phyloP scores from a whole-genome alignment of 2,797 vertebrate genomes.

The Poliocrania exsul region DNA sequence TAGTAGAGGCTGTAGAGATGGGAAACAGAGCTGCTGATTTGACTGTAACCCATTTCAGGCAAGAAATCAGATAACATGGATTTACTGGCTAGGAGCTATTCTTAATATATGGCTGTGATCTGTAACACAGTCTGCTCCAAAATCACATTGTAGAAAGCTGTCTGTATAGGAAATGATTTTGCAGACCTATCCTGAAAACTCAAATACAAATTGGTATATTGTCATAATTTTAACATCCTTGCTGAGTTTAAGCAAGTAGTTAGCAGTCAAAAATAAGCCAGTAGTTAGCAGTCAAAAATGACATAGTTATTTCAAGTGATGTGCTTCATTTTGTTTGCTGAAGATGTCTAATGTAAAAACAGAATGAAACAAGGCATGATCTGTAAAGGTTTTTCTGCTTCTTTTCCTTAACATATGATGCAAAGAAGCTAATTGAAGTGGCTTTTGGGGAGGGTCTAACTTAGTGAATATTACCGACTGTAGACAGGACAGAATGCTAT shows the following conservation, averaged over 20 bases:
- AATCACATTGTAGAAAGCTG: background rate
- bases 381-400: background rate
- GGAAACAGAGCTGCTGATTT: slow-evolving; percentile 12
- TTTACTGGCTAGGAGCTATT: background rate
- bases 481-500: background rate
- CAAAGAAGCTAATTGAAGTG: background rate
- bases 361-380: background rate
- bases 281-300: background rate
- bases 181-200: background rate
- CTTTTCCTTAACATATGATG: background rate
- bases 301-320: background rate
- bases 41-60: background rate
- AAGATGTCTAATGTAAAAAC: background rate
- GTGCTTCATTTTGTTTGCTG: background rate
- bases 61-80: background rate
- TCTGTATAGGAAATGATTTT: background rate
- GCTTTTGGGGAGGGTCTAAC: background rate
- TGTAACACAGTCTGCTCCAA: background rate
- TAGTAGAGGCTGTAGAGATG: slow-evolving; percentile 63
- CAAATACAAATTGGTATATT: background rate
- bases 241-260: background rate
- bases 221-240: background rate
- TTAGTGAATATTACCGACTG: background rate
- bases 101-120: background rate
- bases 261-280: background rate